Base-by-base conservation (phyloP, 2,113 vertebrate genomes). In the Chaetorhynchus papuensis region DNA sequence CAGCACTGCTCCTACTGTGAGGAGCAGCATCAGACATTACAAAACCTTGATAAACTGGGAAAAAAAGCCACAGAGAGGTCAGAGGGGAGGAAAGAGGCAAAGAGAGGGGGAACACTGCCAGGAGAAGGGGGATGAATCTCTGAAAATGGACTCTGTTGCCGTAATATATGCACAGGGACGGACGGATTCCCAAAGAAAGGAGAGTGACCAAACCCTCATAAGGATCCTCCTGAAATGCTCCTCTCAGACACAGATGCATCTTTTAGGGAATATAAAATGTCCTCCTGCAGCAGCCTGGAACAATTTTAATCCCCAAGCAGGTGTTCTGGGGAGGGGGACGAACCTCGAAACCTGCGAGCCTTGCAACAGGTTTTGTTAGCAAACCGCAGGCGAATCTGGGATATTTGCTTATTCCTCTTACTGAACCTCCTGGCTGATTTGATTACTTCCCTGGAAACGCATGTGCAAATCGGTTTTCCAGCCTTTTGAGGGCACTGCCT, bases 401-500 rank as follows among this genome's bases (percentile, higher is more conserved):
- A 16, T n/a, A 76, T 71, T 68, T 61, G 80, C 84, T 60, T 85
- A 37, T 33, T 49, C 61, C 82, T 57, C 33, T 71, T 57, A 75
- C 72, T 65, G 78, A 82, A 52, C 53, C 61, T 26, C n/a, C 84
- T 13, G 90, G 65, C 57, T 96, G 93, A 95, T 95, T 87, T 12
- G 84, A 93, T 95, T 87, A 84, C 5, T 7, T 47, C 82, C 94
- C 66, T 79, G 87, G 88, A 90, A 87, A 91, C 41, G 53, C 82
- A 42, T 20, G 70, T 60, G 92, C 94, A 93, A 87, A 90, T 82
- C 3, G 16, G 41, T 59, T 94, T 96, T 49, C 53, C 76, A 79
- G 93, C 84, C 92, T 54, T 82, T 1, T 13, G 75, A 93, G 85
- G 92, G 88, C 92, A 76, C 75, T 80, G 88, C 94, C 90, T 95